Evolutionary conservation across 1,140 invertebrate species (phyloP), one percentile per base, ranked within the genome.

Genomic region (Zaprionus nigranus): DNA sequence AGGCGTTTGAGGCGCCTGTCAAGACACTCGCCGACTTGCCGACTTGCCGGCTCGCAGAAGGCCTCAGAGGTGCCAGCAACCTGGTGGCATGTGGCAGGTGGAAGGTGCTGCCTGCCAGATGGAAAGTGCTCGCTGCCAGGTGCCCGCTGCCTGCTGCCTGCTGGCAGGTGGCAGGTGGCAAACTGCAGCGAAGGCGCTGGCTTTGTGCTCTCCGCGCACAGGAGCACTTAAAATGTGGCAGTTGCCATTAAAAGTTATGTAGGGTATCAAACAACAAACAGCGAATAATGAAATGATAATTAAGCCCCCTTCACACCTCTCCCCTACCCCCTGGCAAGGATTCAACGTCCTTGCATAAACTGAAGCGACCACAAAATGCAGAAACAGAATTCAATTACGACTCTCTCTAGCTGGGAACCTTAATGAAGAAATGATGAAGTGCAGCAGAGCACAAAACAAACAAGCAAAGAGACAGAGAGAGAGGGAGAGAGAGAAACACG

Each of bases 401-500:
- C 46, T 24, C 11, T 9, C 40, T 40, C 46, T 20, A 49, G 20
- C 46, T 49, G 17, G n/a, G 2, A 26, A 26, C 34, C 56, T 4
- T 78, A 86, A 87, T 88, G 80, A 86, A 87, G 83, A 87, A 86
- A 83, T 87, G 82, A 88, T 87, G 76, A 87, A 86, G 80, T 86
- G 83, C 83, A 86, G 68, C 80, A 79, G 80, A 69, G 73, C 56
- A 66, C 69, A 80, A 77, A 54, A 51, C 15, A 59, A 67, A 59
- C 24, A 46, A 34, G 7, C 53, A 24, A 60, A 62, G 34, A 38
- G 68, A 69, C 70, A 71, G 61, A 17, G 11, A 17, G 24, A 24
- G 12, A 11, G 17, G 7, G 22, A 40, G 34, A 40, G 4, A 22
- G 38, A 28, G n/a, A 17, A 28, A 34, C 26, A 53, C 46, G 34